These are phyloP conservation scores for Halcyon chelicuti DNA, from an alignment of 2,797 vertebrate genomes.

Conservation along the genomic window DNA sequence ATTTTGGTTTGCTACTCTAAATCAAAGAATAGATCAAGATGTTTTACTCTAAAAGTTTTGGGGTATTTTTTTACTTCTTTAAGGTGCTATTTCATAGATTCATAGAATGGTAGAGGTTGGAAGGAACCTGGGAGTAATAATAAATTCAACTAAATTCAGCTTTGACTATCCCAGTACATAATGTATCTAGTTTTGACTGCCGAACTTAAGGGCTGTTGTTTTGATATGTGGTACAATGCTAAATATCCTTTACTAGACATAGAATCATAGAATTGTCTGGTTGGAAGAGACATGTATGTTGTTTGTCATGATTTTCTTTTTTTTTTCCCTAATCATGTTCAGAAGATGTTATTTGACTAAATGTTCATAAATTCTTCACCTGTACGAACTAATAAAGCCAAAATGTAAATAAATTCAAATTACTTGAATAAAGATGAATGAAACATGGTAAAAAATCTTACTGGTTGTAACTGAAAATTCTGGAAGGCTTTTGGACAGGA, in stretches of 20 bases:
- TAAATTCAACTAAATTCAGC: not conserved
- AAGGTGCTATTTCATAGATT: not conserved
- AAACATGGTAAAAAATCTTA: not conserved
- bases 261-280: too few species aligned
- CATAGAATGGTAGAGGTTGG: too few species aligned
- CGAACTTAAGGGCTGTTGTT: not conserved
- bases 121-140: not conserved
- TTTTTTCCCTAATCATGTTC: not conserved
- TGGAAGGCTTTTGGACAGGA: constrained; percentile 2
- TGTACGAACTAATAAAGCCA: not conserved
- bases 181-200: not conserved
- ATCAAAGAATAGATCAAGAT: not conserved
- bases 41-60: not conserved
- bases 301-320: not conserved
- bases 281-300: not conserved
- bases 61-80: not conserved
- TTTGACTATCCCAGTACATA: not conserved
- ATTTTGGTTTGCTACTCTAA: not conserved
- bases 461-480: constrained; percentile 12
- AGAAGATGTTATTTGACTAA: not conserved
- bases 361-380: not conserved
- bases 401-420: constrained; percentile 16
- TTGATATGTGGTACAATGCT: not conserved
- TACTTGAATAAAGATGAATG: not conserved
- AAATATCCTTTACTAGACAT: not conserved